Base-by-base conservation (phyloP, 2,888 invertebrate species). In the Anoncus sp. region DNA sequence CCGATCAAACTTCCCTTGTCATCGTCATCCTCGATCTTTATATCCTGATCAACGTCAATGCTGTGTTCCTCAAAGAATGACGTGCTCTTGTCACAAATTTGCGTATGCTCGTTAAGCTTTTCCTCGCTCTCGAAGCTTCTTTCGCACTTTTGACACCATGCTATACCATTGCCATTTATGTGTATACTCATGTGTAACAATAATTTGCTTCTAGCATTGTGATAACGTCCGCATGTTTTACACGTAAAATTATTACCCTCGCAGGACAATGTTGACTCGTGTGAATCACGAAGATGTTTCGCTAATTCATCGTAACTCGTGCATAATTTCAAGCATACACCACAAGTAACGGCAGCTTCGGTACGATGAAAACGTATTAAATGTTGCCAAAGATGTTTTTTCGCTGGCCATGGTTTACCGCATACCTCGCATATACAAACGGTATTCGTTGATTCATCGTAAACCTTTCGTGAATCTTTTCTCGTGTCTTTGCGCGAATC, bases 351-450 rank as follows among this genome's bases (percentile, higher is more conserved):
- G 0, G 93, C 93, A 0, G 94, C 93, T 43, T 92, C 93, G 10
- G 91, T 87, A 62, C 93, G 92, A 85, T 94, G 94, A 83, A 93
- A 93, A 7, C 94, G 91, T 45, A 92, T 92, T 65, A 93, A 89
- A 86, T 94, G 94, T 83, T 94, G 94, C 94, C 94, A 94, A 0
- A 94, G 87, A 82, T 94, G 93, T 81, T 93, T 93, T 80, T 93
- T 93, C 0, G 93, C 93, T 1, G 93, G 93, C 93, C 93, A 94
- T 10, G 92, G 92, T 84, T 94, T 94, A 6, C 92, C 92, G 80
- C 94, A 94, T n/a, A 94, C 92, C 82, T 93, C 93, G 81, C 94
- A 91, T 0, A 90, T 87, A 53, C 91, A 91, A 31, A 89, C 90
- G 9, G 91, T 91, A 38, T 91, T 91, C 0, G 91, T 91, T 6